A percentile compares a stretch with the other conserved stretches of the same genome.
Evolutionary conservation across 2,797 vertebrate genomes (phyloP).

Genomic region (Esox masquinongy): DNA sequence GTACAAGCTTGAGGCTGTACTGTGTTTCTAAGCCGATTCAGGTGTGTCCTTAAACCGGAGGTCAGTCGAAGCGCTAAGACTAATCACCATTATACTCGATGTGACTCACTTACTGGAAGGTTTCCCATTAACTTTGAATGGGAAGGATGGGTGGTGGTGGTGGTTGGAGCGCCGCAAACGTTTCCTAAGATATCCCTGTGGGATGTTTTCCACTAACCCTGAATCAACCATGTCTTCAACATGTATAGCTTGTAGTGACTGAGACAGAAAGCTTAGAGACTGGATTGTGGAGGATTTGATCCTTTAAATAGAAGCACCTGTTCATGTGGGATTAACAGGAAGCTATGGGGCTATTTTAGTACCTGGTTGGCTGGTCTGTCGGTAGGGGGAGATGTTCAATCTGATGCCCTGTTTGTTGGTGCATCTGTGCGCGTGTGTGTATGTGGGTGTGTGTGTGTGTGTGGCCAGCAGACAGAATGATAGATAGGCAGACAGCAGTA

Average conservation of each 20-base stretch:
- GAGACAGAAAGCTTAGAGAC: constrained; percentile 45
- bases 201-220: constrained; percentile 42
- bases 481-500: too few relatives aligned
- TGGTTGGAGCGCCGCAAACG: constrained; percentile 24
- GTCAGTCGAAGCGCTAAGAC: background rate
- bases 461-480: too few relatives aligned
- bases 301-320: constrained; percentile 81
- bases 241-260: background rate
- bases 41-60: constrained; percentile 5
- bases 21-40: constrained; percentile 4
- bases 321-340: constrained; percentile 77
- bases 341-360: constrained; percentile 71
- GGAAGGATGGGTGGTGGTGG: constrained; percentile 26
- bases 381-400: too few relatives aligned
- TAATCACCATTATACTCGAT: constrained; percentile 31
- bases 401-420: too few relatives aligned
- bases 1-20: background rate
- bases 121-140: constrained; percentile 16
- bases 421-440: too few relatives aligned
- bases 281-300: constrained; percentile 75
- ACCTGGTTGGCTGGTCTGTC: background rate
- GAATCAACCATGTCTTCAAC: constrained; percentile 30
- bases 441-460: too few relatives aligned
- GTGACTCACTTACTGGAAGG: constrained; percentile 3
- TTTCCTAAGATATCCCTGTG: constrained; percentile 54